phyloP scores from a whole-genome alignment of 2,888 invertebrate genomes.

The Tipula confusa region DNA sequence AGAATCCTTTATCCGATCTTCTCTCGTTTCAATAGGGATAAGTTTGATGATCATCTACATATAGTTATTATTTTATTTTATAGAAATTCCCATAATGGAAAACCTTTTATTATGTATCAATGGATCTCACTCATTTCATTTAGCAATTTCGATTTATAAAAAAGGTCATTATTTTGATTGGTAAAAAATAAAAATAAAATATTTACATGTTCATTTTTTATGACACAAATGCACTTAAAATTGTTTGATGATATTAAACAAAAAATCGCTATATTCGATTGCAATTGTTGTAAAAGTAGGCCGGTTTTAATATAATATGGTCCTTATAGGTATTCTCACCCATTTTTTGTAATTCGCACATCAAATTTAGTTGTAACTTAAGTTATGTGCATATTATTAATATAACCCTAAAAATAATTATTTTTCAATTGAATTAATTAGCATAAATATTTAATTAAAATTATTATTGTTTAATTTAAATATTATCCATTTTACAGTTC shows the following conservation, averaged over 20 bases:
- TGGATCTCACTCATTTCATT: neutral
- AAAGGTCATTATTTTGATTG: neutral
- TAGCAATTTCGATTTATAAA: too few relatives aligned
- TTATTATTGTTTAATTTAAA: neutral
- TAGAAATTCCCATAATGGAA: too few relatives aligned
- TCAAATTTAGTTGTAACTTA: neutral
- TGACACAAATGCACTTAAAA: neutral
- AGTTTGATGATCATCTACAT: too few relatives aligned
- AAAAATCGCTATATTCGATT: neutral
- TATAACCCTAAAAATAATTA: neutral
- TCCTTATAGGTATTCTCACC: too few relatives aligned
- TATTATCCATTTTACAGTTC: neutral
- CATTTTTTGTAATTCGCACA: too few relatives aligned
- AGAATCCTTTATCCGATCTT: too few relatives aligned
- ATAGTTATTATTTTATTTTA: too few relatives aligned
- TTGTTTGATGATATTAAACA: neutral
- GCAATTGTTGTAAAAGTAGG: neutral
- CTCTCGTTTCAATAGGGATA: too few relatives aligned
- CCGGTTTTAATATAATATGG: too few relatives aligned
- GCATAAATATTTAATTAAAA: neutral
- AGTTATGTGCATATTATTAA: neutral
- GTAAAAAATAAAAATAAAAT: neutral
- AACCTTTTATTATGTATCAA: neutral
- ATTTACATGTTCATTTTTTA: neutral
- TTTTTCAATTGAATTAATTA: neutral